phyloP scores from a whole-genome alignment of 2,888 invertebrate species.

The Eustalomyia histrio region DNA sequence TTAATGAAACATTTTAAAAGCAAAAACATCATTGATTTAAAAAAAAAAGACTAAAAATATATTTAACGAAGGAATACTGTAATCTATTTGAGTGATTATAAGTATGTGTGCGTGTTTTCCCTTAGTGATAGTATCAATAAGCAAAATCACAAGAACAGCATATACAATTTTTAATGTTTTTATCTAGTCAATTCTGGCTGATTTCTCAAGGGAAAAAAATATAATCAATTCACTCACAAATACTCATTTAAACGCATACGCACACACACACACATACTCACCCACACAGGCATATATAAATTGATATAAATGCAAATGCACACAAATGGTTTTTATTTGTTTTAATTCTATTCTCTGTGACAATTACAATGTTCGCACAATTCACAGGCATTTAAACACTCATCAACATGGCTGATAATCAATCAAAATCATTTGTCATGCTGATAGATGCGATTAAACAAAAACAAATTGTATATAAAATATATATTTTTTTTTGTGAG shows the following conservation, averaged over 20 bases:
- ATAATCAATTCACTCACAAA: not conserved
- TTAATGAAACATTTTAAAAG: too few relatives aligned
- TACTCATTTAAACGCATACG: not conserved
- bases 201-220: not conserved
- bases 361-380: not conserved
- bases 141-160: not conserved
- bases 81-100: not conserved
- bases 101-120: not conserved
- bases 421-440: not conserved
- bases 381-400: not conserved
- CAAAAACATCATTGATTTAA: too few relatives aligned
- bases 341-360: not conserved
- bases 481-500: not conserved
- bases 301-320: not conserved
- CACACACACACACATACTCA: not conserved
- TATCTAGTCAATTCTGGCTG: constrained; percentile 3
- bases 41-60: too few relatives aligned
- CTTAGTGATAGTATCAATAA: not conserved
- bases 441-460: not conserved
- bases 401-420: not conserved
- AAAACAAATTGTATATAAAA: not conserved
- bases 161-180: not conserved
- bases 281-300: not conserved
- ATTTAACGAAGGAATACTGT: not conserved
- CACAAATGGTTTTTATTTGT: constrained; percentile 3